Conservation (phyloP, 2,113 vertebrate genomes). For the Coryphaenoides rupestris region DNA sequence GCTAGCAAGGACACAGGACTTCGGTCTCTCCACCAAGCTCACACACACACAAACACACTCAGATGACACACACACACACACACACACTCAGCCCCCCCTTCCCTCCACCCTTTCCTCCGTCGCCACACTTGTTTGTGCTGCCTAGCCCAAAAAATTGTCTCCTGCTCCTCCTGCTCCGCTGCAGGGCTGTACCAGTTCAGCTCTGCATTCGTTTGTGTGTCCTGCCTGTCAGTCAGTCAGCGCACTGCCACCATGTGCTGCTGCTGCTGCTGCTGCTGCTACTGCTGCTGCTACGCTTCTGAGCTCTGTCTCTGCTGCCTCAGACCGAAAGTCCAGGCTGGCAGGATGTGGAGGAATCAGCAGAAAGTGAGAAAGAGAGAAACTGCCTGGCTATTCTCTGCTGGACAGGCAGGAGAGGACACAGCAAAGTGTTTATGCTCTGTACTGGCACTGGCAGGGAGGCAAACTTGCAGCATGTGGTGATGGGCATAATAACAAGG, state of each 20-base stretch:
- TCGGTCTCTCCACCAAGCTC: constrained; percentile 16
- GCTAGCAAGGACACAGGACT: constrained; percentile 32
- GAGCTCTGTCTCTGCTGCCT: constrained; percentile 40
- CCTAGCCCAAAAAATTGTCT: too few relatives aligned
- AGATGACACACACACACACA: constrained; percentile 19
- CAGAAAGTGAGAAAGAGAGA: constrained; percentile 55
- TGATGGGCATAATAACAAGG: too few relatives aligned
- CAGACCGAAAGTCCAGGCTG: constrained; percentile 38
- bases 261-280: too few relatives aligned
- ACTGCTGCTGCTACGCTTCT: constrained; percentile 19
- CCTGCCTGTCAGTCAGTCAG: constrained; percentile 12
- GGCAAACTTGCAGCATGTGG: too few relatives aligned
- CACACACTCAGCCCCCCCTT: constrained; percentile 50
- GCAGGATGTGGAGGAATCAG: constrained; percentile 59
- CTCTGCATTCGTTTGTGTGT: constrained; percentile 29
- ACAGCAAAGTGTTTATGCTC: too few relatives aligned
- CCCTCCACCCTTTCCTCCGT: constrained; percentile 27
- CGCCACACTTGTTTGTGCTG: constrained; percentile 31
- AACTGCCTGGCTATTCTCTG: constrained; percentile 21
- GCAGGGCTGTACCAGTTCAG: not conserved
- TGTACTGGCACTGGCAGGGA: too few relatives aligned
- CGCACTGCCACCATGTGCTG: too few relatives aligned
- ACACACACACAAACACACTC: constrained; percentile 12
- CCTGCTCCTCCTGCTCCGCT: constrained; percentile 16
- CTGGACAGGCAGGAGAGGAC: not conserved